Conservation (phyloP, 2,888 invertebrate species). For the Caenorhabditis sp. region DNA sequence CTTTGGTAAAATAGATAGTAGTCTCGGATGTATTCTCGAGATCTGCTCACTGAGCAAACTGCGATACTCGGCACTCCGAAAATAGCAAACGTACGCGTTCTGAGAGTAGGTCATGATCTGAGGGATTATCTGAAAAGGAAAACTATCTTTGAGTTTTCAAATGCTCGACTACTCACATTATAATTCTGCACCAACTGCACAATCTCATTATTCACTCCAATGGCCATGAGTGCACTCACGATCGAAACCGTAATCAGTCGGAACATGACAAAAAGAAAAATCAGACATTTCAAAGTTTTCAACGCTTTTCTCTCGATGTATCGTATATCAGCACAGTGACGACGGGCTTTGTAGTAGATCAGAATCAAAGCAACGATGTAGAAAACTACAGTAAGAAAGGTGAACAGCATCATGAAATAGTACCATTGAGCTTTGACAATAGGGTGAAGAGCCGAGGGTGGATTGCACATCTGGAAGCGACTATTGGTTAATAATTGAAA, state of each 20-base stretch:
- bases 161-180: conserved; percentile 26
- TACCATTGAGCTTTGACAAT: conserved; percentile 30
- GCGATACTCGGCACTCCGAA: conserved; percentile 48
- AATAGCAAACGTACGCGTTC: conserved; percentile 53
- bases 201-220: conserved; percentile 35
- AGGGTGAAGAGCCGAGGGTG: conserved; percentile 25
- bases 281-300: conserved; percentile 50
- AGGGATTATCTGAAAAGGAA: conserved; percentile 43
- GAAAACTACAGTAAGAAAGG: conserved; percentile 37
- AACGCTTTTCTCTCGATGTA: conserved; percentile 45
- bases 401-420: conserved; percentile 43
- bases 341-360: conserved; percentile 35
- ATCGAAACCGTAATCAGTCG: conserved; percentile 37
- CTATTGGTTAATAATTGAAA: neutral
- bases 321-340: conserved; percentile 15
- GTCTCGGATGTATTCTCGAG: conserved; percentile 28
- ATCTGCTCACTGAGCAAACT: conserved; percentile 38
- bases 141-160: no score
- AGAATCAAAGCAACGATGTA: conserved; percentile 26
- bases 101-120: conserved; percentile 40
- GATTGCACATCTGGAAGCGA: conserved; percentile 51
- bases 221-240: conserved; percentile 1
- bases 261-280: conserved; percentile 32
- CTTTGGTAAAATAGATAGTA: conserved; percentile 16
- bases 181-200: conserved; percentile 39